phyloP scores from a whole-genome alignment of 2,888 invertebrate genomes.

The Taenaris catops region DNA sequence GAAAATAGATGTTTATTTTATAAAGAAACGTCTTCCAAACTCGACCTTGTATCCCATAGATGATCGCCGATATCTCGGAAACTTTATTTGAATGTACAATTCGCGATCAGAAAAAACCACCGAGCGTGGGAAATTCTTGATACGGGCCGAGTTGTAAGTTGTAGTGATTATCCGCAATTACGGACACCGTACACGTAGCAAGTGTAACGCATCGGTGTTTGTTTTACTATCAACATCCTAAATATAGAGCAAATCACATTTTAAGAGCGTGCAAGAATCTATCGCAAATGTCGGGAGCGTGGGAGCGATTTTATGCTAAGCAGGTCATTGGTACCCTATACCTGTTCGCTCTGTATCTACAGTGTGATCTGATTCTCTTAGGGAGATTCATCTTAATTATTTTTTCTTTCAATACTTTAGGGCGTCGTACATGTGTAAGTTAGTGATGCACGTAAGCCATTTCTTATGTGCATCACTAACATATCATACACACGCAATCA shows the following conservation, averaged over 20 bases:
- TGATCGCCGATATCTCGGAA: slow-evolving; percentile 24
- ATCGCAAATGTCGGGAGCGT: slow-evolving; percentile 63
- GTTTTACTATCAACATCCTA: slow-evolving; percentile 71
- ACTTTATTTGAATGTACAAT: slow-evolving; percentile 24
- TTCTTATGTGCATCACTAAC: too few species aligned
- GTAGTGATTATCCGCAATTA: slow-evolving; percentile 11
- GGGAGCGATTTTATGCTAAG: slow-evolving; percentile 72
- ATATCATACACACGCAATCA: too few species aligned
- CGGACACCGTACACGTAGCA: slow-evolving; percentile 40
- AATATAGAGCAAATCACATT: slow-evolving; percentile 77
- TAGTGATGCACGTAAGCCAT: too few species aligned
- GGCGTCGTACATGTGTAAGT: too few species aligned
- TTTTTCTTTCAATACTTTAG: too few species aligned
- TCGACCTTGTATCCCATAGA: slow-evolving; percentile 14
- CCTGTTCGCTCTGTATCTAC: slow-evolving; percentile 53
- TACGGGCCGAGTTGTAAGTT: slow-evolving; percentile 29
- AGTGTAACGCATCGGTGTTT: slow-evolving; percentile 62
- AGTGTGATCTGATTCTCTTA: slow-evolving; percentile 37
- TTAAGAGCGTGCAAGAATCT: slow-evolving; percentile 75
- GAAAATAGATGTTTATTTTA: background rate
- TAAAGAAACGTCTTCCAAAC: slow-evolving; percentile 6
- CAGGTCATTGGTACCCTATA: slow-evolving; percentile 75
- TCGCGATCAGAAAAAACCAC: slow-evolving; percentile 32
- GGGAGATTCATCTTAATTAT: slow-evolving; percentile 18
- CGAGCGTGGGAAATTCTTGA: slow-evolving; percentile 51